phyloP scores from a whole-genome alignment of 2,888 invertebrate species.

The Cosmia pyralina region DNA sequence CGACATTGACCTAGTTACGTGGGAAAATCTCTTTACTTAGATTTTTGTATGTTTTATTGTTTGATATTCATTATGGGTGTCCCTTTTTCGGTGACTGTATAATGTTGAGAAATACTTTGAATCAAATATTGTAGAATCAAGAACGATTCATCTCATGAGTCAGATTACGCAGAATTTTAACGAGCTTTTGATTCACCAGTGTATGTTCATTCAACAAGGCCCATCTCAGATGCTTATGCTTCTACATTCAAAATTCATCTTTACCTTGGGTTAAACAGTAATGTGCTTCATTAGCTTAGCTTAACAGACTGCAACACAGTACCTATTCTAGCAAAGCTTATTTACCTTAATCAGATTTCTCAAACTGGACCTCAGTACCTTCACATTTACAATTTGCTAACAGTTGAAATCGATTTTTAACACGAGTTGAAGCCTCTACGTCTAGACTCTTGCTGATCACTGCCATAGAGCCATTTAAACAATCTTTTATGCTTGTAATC shows the following conservation, averaged over 20 bases:
- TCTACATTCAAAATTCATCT: conserved; percentile 7
- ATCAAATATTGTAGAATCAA: conserved; percentile 18
- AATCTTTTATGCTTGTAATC: too few species aligned
- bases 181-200: conserved; percentile 50
- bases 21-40: conserved; percentile 54
- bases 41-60: conserved; percentile 36
- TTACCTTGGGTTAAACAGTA: background rate
- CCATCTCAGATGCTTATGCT: background rate
- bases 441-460: too few species aligned
- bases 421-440: too few species aligned
- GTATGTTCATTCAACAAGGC: conserved; percentile 20
- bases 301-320: too few species aligned
- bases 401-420: too few species aligned
- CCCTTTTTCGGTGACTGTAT: conserved; percentile 25
- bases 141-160: conserved; percentile 45
- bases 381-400: too few species aligned
- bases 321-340: too few species aligned
- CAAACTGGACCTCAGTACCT: too few species aligned
- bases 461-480: too few species aligned
- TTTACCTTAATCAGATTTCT: too few species aligned
- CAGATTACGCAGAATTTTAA: conserved; percentile 47
- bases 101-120: conserved; percentile 19
- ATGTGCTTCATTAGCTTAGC: background rate
- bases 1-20: conserved; percentile 67
- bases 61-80: conserved; percentile 1